Percentiles rank a stretch among this genome's conserved stretches.
Evolutionary conservation across 1,140 invertebrate genomes (phyloP).

Genomic region (Holcopasites calliopsidis): DNA sequence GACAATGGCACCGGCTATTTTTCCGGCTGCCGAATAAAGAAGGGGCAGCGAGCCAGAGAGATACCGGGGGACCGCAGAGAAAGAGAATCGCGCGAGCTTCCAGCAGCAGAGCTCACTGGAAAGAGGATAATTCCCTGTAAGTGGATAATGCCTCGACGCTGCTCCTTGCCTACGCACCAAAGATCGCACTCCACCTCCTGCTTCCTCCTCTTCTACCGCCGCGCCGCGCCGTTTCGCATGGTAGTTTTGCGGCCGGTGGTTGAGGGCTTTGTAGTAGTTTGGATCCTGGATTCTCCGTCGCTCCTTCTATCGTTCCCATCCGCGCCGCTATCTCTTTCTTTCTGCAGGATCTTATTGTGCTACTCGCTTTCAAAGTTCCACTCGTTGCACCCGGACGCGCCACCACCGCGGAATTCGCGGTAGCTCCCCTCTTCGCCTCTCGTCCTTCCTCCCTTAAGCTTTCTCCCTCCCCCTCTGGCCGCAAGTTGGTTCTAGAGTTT

Average conservation of each 20-base stretch:
- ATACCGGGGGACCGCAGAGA: constrained; percentile 15
- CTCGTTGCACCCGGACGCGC: constrained; percentile 53
- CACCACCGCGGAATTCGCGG: constrained; percentile 56
- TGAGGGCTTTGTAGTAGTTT: constrained; percentile 58
- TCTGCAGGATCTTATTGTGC: constrained; percentile 52
- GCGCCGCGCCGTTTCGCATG: constrained; percentile 54
- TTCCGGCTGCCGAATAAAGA: constrained; percentile 67
- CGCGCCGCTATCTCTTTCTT: constrained; percentile 22
- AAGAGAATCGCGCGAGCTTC: constrained; percentile 39
- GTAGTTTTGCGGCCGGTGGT: constrained; percentile 51
- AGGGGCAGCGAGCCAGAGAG: constrained; percentile 18
- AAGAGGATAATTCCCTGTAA: constrained; percentile 74
- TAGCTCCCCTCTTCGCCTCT: constrained; percentile 1
- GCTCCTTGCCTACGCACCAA: constrained; percentile 70
- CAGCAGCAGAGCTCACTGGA: constrained; percentile 39
- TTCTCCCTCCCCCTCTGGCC: not conserved
- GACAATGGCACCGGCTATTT: constrained; percentile 67
- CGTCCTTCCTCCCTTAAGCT: not conserved
- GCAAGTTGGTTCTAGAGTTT: constrained; percentile 32
- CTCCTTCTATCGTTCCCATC: constrained; percentile 27
- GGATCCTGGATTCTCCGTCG: constrained; percentile 1
- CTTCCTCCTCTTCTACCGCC: constrained; percentile 33
- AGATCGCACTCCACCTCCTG: constrained; percentile 44
- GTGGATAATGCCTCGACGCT: constrained; percentile 72
- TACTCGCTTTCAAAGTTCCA: constrained; percentile 59